These are phyloP conservation scores for Drosophila sechellia DNA, from an alignment of 1,140 invertebrate species.

Conservation along the genomic window DNA sequence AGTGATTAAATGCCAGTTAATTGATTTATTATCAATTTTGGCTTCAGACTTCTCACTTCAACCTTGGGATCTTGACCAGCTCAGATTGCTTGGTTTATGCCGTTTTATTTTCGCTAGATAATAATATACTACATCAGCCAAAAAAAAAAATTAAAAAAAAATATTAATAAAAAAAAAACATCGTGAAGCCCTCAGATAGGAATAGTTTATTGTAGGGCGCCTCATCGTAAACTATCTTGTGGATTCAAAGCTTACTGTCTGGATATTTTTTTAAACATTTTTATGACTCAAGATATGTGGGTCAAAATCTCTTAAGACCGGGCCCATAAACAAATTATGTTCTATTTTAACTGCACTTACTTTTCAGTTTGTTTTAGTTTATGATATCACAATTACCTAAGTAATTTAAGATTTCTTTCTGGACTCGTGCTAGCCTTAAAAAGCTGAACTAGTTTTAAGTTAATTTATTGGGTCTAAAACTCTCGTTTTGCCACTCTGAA, in stretches of 20 bases:
- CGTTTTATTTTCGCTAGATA: not conserved
- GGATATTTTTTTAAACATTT: not conserved
- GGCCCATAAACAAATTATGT: slow-evolving; percentile 1
- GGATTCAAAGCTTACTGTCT: slow-evolving; percentile 6
- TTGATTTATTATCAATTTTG: slow-evolving; percentile 27
- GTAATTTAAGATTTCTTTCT: not conserved
- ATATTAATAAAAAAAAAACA: not conserved
- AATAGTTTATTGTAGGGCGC: slow-evolving; percentile 6
- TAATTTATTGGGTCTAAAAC: not conserved
- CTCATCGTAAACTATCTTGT: slow-evolving; percentile 15
- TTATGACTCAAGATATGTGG: not conserved
- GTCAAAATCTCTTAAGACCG: not conserved
- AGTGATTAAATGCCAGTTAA: slow-evolving; percentile 23
- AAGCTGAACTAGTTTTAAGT: slow-evolving; percentile 4
- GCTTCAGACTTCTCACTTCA: slow-evolving; percentile 10
- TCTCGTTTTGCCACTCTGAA: not conserved
- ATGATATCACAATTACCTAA: too few relatives aligned
- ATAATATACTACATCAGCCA: not conserved
- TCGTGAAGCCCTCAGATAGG: slow-evolving; percentile 8
- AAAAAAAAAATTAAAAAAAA: not conserved
- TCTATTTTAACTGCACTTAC: not conserved
- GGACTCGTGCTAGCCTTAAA: not conserved
- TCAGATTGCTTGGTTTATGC: slow-evolving; percentile 5
- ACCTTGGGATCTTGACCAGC: slow-evolving; percentile 6
- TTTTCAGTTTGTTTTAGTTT: too few relatives aligned